A percentile compares a stretch with the other conserved stretches of the same genome.
Evolutionary conservation across 2,888 invertebrate genomes (phyloP).

Genomic region (Hymenopus coronatus): DNA sequence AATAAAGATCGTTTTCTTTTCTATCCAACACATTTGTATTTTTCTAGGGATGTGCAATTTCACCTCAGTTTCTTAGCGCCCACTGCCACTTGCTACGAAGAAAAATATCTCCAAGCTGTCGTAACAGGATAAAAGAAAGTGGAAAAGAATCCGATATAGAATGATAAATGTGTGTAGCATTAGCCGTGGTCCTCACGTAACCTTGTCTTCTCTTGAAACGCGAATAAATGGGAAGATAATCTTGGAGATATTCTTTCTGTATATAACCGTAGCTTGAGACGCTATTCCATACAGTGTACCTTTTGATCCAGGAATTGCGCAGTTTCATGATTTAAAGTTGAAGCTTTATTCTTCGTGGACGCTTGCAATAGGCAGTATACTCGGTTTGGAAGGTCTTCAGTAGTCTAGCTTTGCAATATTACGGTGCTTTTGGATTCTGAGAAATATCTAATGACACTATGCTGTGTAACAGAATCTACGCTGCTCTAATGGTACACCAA

Average conservation of each 20-base stretch:
- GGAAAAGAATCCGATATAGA: background rate
- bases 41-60: no score
- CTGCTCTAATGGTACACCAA: no score
- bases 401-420: no score
- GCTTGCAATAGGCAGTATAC: no score
- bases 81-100: background rate
- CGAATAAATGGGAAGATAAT: background rate
- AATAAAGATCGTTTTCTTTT: no score
- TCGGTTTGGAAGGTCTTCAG: no score
- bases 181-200: background rate
- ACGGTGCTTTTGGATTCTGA: no score
- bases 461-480: no score
- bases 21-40: no score
- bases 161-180: background rate
- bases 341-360: background rate
- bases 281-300: background rate
- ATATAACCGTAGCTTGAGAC: background rate
- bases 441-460: no score
- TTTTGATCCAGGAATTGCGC: background rate
- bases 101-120: background rate
- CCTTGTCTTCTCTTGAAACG: background rate
- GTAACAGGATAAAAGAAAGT: background rate
- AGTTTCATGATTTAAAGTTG: background rate
- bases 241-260: background rate
- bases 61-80: no score